These are phyloP conservation scores for Microctenopoma lineatum DNA, from an alignment of 2,797 vertebrate genomes.

Conservation along the genomic window DNA sequence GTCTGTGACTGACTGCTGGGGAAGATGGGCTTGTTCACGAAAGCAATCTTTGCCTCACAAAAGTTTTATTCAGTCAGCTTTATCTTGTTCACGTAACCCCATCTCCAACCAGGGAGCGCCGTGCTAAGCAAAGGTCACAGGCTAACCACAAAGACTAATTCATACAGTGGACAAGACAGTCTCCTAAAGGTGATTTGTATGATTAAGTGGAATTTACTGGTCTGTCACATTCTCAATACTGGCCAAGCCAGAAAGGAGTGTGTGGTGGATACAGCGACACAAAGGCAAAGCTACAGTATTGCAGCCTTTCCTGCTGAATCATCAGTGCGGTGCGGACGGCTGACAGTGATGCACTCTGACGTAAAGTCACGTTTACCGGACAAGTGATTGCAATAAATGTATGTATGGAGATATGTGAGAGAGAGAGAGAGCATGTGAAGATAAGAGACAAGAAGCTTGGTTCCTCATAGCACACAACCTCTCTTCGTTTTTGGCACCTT, in stretches of 20 bases:
- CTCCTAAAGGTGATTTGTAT: constrained; percentile 3
- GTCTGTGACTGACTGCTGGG: constrained; percentile 11
- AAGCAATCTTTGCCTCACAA: constrained; percentile 33
- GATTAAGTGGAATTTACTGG: constrained; percentile 41
- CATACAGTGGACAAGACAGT: background rate
- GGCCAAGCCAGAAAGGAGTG: constrained; percentile 3
- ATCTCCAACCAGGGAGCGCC: constrained; percentile 1
- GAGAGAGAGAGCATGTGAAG: background rate
- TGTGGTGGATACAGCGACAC: background rate
- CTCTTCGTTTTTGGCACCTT: background rate
- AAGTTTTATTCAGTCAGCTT: constrained; percentile 31
- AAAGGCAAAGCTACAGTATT: constrained; percentile 14
- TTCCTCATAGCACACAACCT: background rate
- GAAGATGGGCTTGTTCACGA: constrained; percentile 9
- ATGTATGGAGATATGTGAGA: background rate
- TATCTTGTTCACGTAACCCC: constrained; percentile 32
- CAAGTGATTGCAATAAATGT: background rate
- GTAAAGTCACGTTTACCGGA: constrained; percentile 22
- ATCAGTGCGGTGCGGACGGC: constrained; percentile 39
- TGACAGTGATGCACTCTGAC: constrained; percentile 23
- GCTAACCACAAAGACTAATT: background rate
- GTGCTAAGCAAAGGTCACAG: constrained; percentile 15
- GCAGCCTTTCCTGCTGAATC: constrained; percentile 67
- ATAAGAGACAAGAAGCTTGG: background rate
- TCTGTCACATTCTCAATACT: background rate